Base-by-base conservation (phyloP, 2,888 invertebrate genomes). In the Ichneumoninae sp. region DNA sequence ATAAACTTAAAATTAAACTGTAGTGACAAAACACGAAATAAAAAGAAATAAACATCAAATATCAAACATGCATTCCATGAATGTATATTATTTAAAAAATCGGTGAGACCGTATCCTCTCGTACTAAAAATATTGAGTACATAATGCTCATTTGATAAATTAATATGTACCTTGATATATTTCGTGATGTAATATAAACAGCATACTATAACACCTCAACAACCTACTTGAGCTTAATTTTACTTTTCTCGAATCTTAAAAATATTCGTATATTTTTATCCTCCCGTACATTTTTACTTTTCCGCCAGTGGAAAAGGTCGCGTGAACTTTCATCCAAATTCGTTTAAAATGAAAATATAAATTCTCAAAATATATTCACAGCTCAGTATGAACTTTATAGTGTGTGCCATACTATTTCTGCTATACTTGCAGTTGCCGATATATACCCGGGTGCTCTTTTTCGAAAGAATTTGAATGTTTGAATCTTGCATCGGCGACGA, bases 401-500 rank as follows among this genome's bases (percentile, higher is more conserved):
- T 62, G 62, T 13, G 7, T 5, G 33, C 62, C 6, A 33, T 33
- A 10, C 33, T 26, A 62, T 62, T 13, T 26, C 57, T 26, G 22
- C 1, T 1, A 10, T 10, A 26, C 16, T 30, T 62, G 30, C 5
- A 33, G 1, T 2, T 16, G 6, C 6, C 19, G 52, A 33, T 30
- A 33, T 30, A 13, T 62, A n/a, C 33, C 62, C 47, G 40, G 19
- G 36, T 13, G 5, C 36, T 54, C 52, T 75, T 68, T 36, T 22
- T 19, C 44, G 13, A 66, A 69, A 33, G 71, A 76, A 83, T 80
- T 83, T 83, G 66, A 80, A 80, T 83, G 76, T 76, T 75, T 80
- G 76, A 80, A 83, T 80, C 52, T 57, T 76, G 57, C 69, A 66
- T 71, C 52, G 30, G 22, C 22, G 52, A 62, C 57, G 60, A 47